Conservation (phyloP, 2,888 invertebrate genomes). For the Lithophane ornitopus region DNA sequence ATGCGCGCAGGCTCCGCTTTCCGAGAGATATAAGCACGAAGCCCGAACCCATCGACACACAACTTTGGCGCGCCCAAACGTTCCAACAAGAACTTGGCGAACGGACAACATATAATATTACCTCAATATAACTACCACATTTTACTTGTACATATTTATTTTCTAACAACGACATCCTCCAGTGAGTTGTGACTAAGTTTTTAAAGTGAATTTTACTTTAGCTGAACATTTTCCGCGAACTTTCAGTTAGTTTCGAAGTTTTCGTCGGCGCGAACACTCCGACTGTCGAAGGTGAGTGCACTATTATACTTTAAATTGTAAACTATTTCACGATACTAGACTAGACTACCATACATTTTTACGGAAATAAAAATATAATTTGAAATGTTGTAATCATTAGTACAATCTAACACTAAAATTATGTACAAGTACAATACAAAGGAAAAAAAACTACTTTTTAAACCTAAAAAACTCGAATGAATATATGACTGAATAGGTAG, state of each 20-base stretch:
- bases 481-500: background rate
- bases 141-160: conserved; percentile 67
- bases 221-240: conserved; percentile 72
- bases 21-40: conserved; percentile 86
- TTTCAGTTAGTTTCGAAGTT: conserved; percentile 80
- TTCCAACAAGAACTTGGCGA: conserved; percentile 80
- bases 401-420: too few species aligned
- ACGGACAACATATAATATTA: conserved; percentile 69
- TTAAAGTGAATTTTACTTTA: conserved; percentile 72
- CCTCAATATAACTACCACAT: conserved; percentile 43
- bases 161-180: conserved; percentile 65
- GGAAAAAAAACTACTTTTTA: too few species aligned
- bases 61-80: conserved; percentile 89
- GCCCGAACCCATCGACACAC: conserved; percentile 82
- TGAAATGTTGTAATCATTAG: background rate
- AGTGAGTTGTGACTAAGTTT: conserved; percentile 78
- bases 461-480: background rate
- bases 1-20: conserved; percentile 80
- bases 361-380: background rate
- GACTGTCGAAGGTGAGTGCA: conserved; percentile 65
- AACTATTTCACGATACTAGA: conserved; percentile 35
- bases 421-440: too few species aligned
- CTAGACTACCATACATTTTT: background rate
- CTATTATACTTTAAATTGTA: conserved; percentile 44
- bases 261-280: conserved; percentile 72